Base-by-base conservation (phyloP, 1,140 invertebrate genomes). In the Lepidotrigona ventralis region DNA sequence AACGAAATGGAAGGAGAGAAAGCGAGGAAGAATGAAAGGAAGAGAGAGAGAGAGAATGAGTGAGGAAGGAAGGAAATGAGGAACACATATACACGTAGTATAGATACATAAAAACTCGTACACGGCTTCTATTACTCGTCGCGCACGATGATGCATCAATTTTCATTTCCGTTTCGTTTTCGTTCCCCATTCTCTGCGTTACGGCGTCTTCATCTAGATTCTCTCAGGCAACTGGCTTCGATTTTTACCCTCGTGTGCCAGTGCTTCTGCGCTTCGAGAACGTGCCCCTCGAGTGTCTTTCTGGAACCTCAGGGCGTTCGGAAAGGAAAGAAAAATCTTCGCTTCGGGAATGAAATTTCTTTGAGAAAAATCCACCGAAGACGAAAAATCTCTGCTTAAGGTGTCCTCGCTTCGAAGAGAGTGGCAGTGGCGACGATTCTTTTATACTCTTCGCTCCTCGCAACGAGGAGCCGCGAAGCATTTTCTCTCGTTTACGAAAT, bases 121-220 rank as follows among this genome's bases (percentile, higher is more conserved):
- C 51, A 64, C 53, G 64, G 81, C 75, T 77, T 82, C 54, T 82
- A 77, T 78, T 70, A 82, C 46, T 82, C 74, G 66, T 82, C 81
- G 81, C 64, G 81, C 46, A 70, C 39, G 74, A 82, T 75, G 71
- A n/a, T n/a, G 71, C 39, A 39, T 39, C 39, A 46, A 46, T 46
- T 46, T 39, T 81, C 15, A 66, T 81, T 75, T 58, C 66, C 71
- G 72, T n/a, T 71, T 39, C 21, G n/a, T n/a, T 66, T 71, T 21
- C 15, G 19, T 33, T 66, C 75, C 39, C 26, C n/a, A n/a, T 63
- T 77, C 33, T 82, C 39, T 29, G 53, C 19, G 51, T 77, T 51
- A 21, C 51, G 29, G 26, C 39, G 60, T 75, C 46, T 81, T 81
- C 60, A 23, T 81, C 63, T 68, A 68, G 33, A 74, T 81, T 46